A percentile compares a stretch with the other conserved stretches of the same genome.
Conservation (phyloP, 2,797 vertebrate species). For the Danio jaintianensis region DNA sequence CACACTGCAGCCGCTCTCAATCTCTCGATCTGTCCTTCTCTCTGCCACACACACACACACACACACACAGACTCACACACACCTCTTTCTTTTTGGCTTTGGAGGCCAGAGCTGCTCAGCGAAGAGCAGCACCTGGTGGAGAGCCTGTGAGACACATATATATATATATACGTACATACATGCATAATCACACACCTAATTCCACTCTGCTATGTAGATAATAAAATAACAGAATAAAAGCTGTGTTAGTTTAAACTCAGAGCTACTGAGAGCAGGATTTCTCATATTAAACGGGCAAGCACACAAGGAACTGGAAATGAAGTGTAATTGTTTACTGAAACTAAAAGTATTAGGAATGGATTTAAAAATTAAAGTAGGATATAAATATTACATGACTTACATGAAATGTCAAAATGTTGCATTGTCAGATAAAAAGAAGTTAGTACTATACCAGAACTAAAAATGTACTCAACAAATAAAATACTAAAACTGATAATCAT, state of each 20-base stretch:
- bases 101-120: constrained; percentile 50
- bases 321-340: not conserved
- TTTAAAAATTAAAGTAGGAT: too few relatives aligned
- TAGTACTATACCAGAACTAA: too few relatives aligned
- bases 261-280: not conserved
- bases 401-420: too few relatives aligned
- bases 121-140: constrained; percentile 68
- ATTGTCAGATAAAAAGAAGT: too few relatives aligned
- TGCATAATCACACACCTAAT: constrained; percentile 14
- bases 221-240: not conserved
- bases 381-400: too few relatives aligned
- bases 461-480: too few relatives aligned
- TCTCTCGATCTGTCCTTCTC: constrained; percentile 34
- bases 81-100: constrained; percentile 29
- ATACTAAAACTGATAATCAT: too few relatives aligned
- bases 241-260: not conserved
- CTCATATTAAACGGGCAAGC: not conserved
- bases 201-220: too few relatives aligned
- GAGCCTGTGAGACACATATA: constrained; percentile 49
- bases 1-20: constrained; percentile 27
- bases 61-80: constrained; percentile 38
- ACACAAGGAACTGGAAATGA: not conserved
- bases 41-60: constrained; percentile 31
- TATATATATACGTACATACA: not conserved
- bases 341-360: too few relatives aligned